Conservation (phyloP, 2,888 invertebrate genomes). For the Spisula subtruncata region DNA sequence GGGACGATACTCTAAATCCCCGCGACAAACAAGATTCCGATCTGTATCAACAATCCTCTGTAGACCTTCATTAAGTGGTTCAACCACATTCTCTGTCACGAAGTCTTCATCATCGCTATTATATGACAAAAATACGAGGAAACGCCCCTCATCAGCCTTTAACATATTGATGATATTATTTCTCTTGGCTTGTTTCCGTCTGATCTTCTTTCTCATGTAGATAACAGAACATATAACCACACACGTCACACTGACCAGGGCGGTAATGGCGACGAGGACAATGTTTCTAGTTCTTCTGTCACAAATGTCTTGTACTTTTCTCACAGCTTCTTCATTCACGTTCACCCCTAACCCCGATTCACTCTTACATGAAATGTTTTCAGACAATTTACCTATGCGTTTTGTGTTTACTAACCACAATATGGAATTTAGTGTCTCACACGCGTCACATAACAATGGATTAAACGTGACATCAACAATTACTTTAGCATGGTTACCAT, state of each 20-base stretch:
- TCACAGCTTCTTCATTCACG: not conserved
- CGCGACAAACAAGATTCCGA: conserved; percentile 37
- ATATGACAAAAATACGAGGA: conserved; percentile 34
- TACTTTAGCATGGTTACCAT: not conserved
- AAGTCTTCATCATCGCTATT: conserved; percentile 1
- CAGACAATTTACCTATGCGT: not conserved
- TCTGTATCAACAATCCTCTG: not conserved
- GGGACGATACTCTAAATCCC: conserved; percentile 12
- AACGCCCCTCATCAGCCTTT: not conserved
- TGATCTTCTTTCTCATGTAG: not conserved
- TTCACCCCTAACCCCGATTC: not conserved
- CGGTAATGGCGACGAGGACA: not conserved
- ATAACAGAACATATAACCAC: not conserved
- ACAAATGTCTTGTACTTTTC: conserved; percentile 3
- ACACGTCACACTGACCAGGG: not conserved
- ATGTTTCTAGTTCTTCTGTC: not conserved
- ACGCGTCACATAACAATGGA: conserved; percentile 2
- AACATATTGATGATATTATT: not conserved
- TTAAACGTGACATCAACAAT: not conserved
- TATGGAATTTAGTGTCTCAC: not conserved
- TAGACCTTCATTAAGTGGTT: conserved; percentile 25
- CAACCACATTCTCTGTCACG: not conserved
- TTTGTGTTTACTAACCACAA: not conserved
- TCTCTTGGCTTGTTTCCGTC: not conserved
- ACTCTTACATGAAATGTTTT: not conserved